Percentiles rank a stretch among this genome's conserved stretches.
Evolutionary conservation across 30 jellyfish, hydroid and myxozoan genomes (phyloP).

Genomic region (Rhopilema esculentum): DNA sequence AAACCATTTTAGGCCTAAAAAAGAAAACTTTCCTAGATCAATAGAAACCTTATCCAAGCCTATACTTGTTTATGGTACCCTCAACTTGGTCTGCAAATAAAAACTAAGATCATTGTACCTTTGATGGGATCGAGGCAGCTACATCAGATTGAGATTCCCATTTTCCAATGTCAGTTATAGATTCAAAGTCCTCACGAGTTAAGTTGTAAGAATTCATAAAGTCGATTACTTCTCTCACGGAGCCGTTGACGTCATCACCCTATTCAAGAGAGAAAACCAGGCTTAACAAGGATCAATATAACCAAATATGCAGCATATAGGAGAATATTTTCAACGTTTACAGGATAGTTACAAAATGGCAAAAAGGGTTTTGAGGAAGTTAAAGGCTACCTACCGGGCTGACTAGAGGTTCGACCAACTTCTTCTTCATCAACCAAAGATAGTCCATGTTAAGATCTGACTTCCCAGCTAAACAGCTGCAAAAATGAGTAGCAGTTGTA

Average conservation of each 20-base stretch:
- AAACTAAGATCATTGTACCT: conserved; percentile 64
- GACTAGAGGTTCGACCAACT: conserved; percentile 70
- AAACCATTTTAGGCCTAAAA: too few species aligned
- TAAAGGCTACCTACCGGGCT: conserved; percentile 60
- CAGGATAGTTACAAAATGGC: background rate
- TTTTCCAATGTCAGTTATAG: conserved; percentile 82
- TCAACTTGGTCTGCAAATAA: too few species aligned
- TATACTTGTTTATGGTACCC: too few species aligned
- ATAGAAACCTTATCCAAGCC: too few species aligned
- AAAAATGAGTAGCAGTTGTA: background rate
- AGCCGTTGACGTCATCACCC: conserved; percentile 77
- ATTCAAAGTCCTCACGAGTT: conserved; percentile 98
- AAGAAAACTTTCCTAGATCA: too few species aligned
- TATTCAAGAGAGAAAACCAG: background rate
- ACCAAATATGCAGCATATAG: too few species aligned
- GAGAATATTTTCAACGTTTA: too few species aligned
- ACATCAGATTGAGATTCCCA: conserved; percentile 76
- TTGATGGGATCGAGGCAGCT: conserved; percentile 83
- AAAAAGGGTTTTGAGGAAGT: too few species aligned
- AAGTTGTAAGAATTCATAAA: conserved; percentile 81
- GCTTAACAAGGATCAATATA: background rate
- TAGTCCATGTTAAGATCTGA: conserved; percentile 90
- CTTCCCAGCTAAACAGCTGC: conserved; percentile 78
- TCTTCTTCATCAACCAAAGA: conserved; percentile 65
- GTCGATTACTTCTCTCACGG: conserved; percentile 78